Evolutionary conservation across 2,888 invertebrate species (phyloP), one percentile per base, ranked within the genome.

Genomic region (Dromius quadrimaculatus): DNA sequence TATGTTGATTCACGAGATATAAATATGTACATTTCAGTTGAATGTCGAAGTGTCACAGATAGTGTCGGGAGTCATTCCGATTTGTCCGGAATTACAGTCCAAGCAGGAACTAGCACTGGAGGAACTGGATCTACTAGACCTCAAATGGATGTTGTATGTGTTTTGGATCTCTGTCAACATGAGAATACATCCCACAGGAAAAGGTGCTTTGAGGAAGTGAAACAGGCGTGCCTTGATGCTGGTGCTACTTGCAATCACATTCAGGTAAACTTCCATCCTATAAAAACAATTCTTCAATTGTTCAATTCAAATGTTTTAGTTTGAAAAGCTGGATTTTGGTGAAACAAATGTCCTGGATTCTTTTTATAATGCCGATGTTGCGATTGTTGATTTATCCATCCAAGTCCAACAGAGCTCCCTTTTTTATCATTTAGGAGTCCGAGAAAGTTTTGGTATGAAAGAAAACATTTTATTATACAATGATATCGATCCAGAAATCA

Each of bases 281-380:
- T 50, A n/a, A 50, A 6, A 32, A 70, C 59, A 41, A 71, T n/a
- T 32, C 54, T 36, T 43, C 3, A 59, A 43, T 72, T 23, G 54
- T 38, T 66, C n/a, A 63, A 50, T n/a, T 50, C 22, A 23, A 62
- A 57, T 57, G 20, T 87, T 87, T 72, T 84, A 95, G 92, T 98
- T 97, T 87, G 96, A 98, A 81, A 96, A 95, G 81, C 85, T 98
- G 75, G 98, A 99, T 84, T 98, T 97, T 84, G 98, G 98, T 0
- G 98, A 98, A 84, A 93, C 95, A 9, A 94, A 94, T 82, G 94
- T 95, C 0, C 84, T 98, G 77, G 97, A 98, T 81, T 92, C 91
- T 75, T 98, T 99, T 84, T 98, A 98, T 84, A 97, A 97, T 88
- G 98, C 99, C 0, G 98, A 99, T 82, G 95, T 98, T 47, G 97